Evolutionary conservation across 2,113 vertebrate species (phyloP).

Genomic region (Zootoca vivipara): DNA sequence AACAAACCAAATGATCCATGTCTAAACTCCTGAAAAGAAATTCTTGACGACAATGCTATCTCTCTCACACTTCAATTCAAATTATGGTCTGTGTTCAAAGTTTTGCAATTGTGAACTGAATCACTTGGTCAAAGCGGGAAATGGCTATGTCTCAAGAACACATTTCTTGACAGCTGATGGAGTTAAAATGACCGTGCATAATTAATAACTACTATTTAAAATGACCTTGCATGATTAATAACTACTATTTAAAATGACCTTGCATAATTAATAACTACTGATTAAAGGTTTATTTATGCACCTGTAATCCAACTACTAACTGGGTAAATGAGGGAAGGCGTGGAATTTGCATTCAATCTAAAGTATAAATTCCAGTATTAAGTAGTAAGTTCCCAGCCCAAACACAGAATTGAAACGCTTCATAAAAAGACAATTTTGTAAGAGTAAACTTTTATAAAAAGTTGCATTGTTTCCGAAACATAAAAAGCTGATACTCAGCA

Average conservation of each 20-base stretch:
- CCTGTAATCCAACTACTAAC: not conserved
- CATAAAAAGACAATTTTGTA: not conserved
- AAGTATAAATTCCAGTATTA: not conserved
- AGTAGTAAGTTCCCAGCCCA: not conserved
- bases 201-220: conserved; percentile 48
- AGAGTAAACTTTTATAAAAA: not conserved
- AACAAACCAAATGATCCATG: conserved; percentile 46
- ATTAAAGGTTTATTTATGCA: conserved; percentile 29
- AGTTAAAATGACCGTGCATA: conserved; percentile 42
- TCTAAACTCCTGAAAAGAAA: conserved; percentile 76
- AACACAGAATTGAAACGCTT: not conserved
- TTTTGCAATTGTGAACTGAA: conserved; percentile 71
- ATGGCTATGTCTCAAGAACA: conserved; percentile 44
- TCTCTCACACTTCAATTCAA: conserved; percentile 70
- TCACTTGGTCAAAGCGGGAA: conserved; percentile 58
- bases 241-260: conserved; percentile 29
- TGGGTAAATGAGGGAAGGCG: conserved; percentile 24
- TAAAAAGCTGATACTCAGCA: not conserved
- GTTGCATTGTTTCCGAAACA: not conserved
- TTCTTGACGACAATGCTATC: conserved; percentile 61
- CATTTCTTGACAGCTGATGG: conserved; percentile 57
- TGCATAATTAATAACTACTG: conserved; percentile 50
- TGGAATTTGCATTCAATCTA: conserved; percentile 20
- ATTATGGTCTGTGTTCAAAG: conserved; percentile 63
- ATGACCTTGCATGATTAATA: conserved; percentile 44